Conservation (phyloP, 1,140 invertebrate species). For the Trialeurodes vaporariorum region DNA sequence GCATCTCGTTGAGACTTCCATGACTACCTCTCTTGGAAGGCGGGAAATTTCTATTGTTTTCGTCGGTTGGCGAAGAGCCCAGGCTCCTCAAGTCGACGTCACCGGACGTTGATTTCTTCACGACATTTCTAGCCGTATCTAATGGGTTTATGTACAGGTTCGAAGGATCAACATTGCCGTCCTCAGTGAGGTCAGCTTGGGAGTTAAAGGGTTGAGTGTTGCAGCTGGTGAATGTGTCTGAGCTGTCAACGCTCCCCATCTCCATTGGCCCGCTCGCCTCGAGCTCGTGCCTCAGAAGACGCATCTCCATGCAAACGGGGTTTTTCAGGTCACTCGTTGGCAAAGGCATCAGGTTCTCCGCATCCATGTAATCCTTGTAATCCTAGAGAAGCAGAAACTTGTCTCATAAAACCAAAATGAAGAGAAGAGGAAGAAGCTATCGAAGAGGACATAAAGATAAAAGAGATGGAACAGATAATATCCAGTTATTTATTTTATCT, state of each 20-base stretch:
- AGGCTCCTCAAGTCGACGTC: conserved; percentile 50
- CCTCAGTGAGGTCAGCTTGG: conserved; percentile 31
- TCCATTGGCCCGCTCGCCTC: conserved; percentile 39
- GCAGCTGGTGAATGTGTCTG: conserved; percentile 90
- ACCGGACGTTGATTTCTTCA: conserved; percentile 62
- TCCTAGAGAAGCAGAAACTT: no score
- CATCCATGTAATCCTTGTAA: conserved; percentile 77
- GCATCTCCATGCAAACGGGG: conserved; percentile 67
- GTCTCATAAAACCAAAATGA: no score
- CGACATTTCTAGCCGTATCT: conserved; percentile 23
- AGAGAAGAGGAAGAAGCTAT: no score
- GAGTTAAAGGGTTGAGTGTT: conserved; percentile 87
- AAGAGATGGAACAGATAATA: no score
- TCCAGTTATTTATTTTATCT: no score
- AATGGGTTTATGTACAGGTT: conserved; percentile 89
- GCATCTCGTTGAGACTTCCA: conserved; percentile 50
- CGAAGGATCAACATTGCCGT: conserved; percentile 48
- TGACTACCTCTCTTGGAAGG: conserved; percentile 43
- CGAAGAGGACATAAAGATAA: no score
- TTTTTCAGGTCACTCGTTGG: conserved; percentile 65
- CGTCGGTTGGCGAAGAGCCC: conserved; percentile 39
- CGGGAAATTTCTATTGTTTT: conserved; percentile 39
- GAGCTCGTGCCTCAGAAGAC: conserved; percentile 42
- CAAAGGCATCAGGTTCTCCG: conserved; percentile 71
- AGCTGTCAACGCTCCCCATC: conserved; percentile 64